A percentile compares a stretch with the other conserved stretches of the same genome.
phyloP scores from a whole-genome alignment of 2,797 vertebrate species.

The Crocodylus rhombifer region DNA sequence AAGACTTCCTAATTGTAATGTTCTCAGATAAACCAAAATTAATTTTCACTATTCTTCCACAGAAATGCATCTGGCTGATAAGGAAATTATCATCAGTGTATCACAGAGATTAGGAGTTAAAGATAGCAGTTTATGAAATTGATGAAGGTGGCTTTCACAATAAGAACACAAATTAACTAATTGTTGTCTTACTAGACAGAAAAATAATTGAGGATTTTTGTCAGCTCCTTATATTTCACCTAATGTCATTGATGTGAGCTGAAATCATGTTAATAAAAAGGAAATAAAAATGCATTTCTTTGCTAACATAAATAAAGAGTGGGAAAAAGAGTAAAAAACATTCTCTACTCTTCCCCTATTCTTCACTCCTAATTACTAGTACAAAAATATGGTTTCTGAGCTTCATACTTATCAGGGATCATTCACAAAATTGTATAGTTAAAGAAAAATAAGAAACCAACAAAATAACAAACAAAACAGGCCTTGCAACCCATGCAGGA shows the following conservation, averaged over 20 bases:
- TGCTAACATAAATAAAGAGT: background rate
- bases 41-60: constrained; percentile 56
- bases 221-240: background rate
- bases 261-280: background rate
- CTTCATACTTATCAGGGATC: background rate
- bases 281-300: background rate
- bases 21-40: constrained; percentile 47
- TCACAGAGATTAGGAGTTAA: constrained; percentile 36
- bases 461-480: too few relatives aligned
- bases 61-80: constrained; percentile 60
- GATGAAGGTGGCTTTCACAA: constrained; percentile 57
- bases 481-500: background rate
- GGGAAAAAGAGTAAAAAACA: background rate
- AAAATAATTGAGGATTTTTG: background rate
- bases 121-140: constrained; percentile 54
- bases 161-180: constrained; percentile 62
- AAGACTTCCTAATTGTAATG: constrained; percentile 53
- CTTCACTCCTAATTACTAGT: background rate
- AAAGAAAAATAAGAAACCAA: background rate
- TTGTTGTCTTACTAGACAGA: constrained; percentile 18
- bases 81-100: constrained; percentile 56
- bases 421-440: accelerated
- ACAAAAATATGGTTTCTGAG: too few relatives aligned
- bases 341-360: background rate
- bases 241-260: background rate